Evolutionary conservation across 2,888 invertebrate species (phyloP).

Genomic region (Glyphotaelius pellucidus): DNA sequence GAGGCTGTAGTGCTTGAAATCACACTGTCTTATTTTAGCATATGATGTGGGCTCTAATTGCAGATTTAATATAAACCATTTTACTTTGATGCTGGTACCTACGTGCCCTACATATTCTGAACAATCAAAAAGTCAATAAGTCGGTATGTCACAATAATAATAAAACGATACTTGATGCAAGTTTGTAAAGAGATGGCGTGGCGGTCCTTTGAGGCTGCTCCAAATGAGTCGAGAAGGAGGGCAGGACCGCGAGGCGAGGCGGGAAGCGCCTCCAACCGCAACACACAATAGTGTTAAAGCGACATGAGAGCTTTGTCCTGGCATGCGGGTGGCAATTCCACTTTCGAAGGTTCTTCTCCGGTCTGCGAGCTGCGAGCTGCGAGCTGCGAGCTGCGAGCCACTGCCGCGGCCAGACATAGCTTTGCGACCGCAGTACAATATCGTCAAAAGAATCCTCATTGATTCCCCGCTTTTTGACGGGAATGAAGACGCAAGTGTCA

Average conservation of each 20-base stretch:
- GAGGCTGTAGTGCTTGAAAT: neutral
- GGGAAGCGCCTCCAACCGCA: slow-evolving; percentile 35
- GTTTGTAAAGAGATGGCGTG: neutral
- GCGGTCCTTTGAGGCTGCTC: neutral
- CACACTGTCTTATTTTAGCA: neutral
- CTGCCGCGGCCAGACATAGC: slow-evolving; percentile 29
- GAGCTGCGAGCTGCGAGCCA: too few species aligned
- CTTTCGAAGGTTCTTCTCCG: slow-evolving; percentile 39
- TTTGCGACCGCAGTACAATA: slow-evolving; percentile 25
- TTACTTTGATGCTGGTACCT: neutral
- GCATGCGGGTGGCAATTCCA: slow-evolving; percentile 51
- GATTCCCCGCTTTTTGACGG: slow-evolving; percentile 41
- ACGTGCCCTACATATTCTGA: neutral
- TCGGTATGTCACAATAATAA: neutral
- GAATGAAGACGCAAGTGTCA: neutral
- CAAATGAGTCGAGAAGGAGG: neutral
- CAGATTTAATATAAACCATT: neutral
- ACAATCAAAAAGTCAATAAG: neutral
- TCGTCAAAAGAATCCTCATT: slow-evolving; percentile 42
- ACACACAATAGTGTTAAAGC: slow-evolving; percentile 8
- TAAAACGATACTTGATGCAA: neutral
- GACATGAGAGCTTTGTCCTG: slow-evolving; percentile 31
- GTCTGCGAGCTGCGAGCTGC: too few species aligned
- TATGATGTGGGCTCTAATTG: neutral
- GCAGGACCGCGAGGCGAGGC: neutral